Evolutionary conservation across 2,888 invertebrate species (phyloP).

Genomic region (Yponomeuta evonymella): DNA sequence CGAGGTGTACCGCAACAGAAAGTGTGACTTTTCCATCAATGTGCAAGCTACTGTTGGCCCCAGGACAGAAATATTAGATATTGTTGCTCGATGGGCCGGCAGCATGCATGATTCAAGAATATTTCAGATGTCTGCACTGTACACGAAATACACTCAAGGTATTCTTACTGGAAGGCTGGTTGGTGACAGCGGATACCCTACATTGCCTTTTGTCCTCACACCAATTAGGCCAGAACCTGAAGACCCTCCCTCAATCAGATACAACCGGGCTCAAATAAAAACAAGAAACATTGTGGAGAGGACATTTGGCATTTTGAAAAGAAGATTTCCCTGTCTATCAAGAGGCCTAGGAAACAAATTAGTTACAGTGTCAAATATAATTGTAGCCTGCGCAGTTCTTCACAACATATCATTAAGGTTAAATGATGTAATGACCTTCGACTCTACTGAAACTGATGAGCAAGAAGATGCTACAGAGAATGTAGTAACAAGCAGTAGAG

Average conservation of each 20-base stretch:
- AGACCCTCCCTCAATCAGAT: slow-evolving; percentile 14
- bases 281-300: slow-evolving; percentile 19
- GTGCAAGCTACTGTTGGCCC: slow-evolving; percentile 14
- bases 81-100: slow-evolving; percentile 20
- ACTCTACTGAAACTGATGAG: slow-evolving; percentile 8
- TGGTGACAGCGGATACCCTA: slow-evolving; percentile 20
- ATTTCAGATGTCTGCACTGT: slow-evolving; percentile 20
- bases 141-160: slow-evolving; percentile 16
- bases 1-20: slow-evolving; percentile 19
- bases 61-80: slow-evolving; percentile 17
- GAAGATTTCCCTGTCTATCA: slow-evolving; percentile 18
- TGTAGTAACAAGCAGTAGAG: slow-evolving; percentile 1
- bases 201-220: slow-evolving; percentile 18
- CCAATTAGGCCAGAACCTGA: slow-evolving; percentile 17
- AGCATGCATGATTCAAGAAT: slow-evolving; percentile 21
- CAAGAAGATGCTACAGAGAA: slow-evolving; percentile 3
- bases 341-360: slow-evolving; percentile 21
- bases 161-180: slow-evolving; percentile 18
- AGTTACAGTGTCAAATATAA: slow-evolving; percentile 20
- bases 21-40: slow-evolving; percentile 20
- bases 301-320: slow-evolving; percentile 19
- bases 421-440: no score
- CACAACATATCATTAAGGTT: slow-evolving; percentile 4
- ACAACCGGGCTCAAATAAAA: slow-evolving; percentile 19
- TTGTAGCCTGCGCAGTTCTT: slow-evolving; percentile 21